Base-by-base conservation (phyloP, 2,888 invertebrate species). In the Orthosia gothica region DNA sequence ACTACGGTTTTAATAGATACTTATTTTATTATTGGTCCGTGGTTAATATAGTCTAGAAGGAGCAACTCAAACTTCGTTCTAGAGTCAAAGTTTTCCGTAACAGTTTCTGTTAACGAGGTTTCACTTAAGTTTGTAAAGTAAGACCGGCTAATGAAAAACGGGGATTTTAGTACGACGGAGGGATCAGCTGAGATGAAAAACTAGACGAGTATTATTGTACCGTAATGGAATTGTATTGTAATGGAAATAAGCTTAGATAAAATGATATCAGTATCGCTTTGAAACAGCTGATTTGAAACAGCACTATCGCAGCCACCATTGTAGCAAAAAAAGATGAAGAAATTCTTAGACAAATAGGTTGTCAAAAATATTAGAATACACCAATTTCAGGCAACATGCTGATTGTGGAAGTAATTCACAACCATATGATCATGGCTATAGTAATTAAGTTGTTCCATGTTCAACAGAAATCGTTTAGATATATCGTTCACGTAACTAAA, bases 41-140 rank as follows among this genome's bases (percentile, higher is more conserved):
- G 64, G 74, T 74, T 79, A 69, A 74, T 79, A 74, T 20, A 69
- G 68, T 79, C 55, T 65, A 20, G 67, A 62, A 70, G 68, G n/a
- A 66, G 81, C 54, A 83, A 83, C 63, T 65, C 57, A 58, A 79
- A 85, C 83, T 82, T 59, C 13, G 23, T 54, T 54, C 66, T 75
- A 57, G 32, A 82, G 57, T 67, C 63, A 71, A 82, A 81, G 79
- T 83, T 79, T 62, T 54, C 61, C 52, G 57, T 65, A 82, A 82
- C 79, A 72, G 83, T 83, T 79, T 76, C 66, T 63, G 74, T 67
- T 85, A 84, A 84, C 79, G 83, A 85, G 83, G 79, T 85, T 85
- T 83, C 73, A 74, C 74, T 82, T 73, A 76, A 83, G 76, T 79
- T 76, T 79, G 49, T 74, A 61, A 76, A 85, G 79, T 70, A 58